Evolutionary conservation across 2,797 vertebrate genomes (phyloP).

Genomic region (Anguilla obscura): DNA sequence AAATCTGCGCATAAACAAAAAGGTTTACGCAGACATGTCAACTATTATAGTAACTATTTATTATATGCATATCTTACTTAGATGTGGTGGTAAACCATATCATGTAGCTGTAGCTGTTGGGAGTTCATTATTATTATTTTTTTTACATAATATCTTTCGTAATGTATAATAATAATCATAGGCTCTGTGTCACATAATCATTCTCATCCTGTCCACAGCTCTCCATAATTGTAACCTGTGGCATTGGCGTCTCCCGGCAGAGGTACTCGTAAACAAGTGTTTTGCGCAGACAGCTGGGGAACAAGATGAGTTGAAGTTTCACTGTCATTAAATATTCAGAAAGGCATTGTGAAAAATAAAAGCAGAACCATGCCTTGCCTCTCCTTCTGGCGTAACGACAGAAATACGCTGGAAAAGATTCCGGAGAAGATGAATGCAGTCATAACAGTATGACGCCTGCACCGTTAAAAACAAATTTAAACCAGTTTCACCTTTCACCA

Average conservation of each 20-base stretch:
- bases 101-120: neutral
- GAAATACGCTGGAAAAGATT: conserved; percentile 36
- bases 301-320: conserved; percentile 62
- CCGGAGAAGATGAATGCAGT: conserved; percentile 33
- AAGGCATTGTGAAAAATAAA: conserved; percentile 69
- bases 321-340: conserved; percentile 74
- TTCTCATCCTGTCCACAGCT: neutral
- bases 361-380: conserved; percentile 45
- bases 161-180: neutral
- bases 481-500: neutral
- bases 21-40: neutral
- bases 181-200: neutral
- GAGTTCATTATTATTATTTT: neutral
- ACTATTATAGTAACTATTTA: neutral
- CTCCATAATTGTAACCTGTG: conserved; percentile 22
- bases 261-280: conserved; percentile 36
- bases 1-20: neutral
- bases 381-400: conserved; percentile 29
- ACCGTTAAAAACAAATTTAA: neutral
- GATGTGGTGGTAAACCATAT: neutral
- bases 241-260: conserved; percentile 26
- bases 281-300: conserved; percentile 68
- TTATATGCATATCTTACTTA: neutral
- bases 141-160: no score
- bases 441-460: neutral